phyloP scores from a whole-genome alignment of 2,797 vertebrate genomes.

The Aeoliscus strigatus region DNA sequence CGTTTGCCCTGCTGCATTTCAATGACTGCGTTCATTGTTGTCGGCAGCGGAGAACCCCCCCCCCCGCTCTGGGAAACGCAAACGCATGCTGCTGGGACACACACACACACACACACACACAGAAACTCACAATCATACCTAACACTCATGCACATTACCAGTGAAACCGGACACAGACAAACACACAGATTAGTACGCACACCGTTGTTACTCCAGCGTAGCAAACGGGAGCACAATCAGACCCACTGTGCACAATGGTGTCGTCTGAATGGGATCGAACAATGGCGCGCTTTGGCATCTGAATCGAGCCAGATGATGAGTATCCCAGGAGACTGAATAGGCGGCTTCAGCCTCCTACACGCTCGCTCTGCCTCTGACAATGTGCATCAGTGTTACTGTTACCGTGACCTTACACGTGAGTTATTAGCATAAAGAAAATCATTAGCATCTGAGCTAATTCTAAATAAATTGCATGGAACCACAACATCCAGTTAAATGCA shows the following conservation, averaged over 20 bases:
- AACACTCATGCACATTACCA: constrained; percentile 26
- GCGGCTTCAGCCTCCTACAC: constrained; percentile 62
- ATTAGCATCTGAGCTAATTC: constrained; percentile 42
- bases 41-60: constrained; percentile 31
- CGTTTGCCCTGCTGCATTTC: constrained; percentile 40
- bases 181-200: constrained; percentile 16
- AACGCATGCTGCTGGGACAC: constrained; percentile 34
- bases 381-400: constrained; percentile 48
- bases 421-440: constrained; percentile 36
- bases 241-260: constrained; percentile 59
- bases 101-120: too few relatives aligned
- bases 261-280: constrained; percentile 67
- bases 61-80: constrained; percentile 44
- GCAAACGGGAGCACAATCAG: constrained; percentile 53
- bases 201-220: constrained; percentile 28
- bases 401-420: constrained; percentile 44
- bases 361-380: constrained; percentile 44
- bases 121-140: constrained; percentile 18
- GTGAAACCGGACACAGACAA: constrained; percentile 16
- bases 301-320: constrained; percentile 64
- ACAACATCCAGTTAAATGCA: not conserved
- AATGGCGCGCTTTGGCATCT: constrained; percentile 66
- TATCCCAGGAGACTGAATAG: constrained; percentile 62
- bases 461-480: constrained; percentile 13
- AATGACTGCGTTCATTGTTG: constrained; percentile 54